Evolutionary conservation across 1,140 invertebrate genomes (phyloP).

Genomic region (Manduca sexta): DNA sequence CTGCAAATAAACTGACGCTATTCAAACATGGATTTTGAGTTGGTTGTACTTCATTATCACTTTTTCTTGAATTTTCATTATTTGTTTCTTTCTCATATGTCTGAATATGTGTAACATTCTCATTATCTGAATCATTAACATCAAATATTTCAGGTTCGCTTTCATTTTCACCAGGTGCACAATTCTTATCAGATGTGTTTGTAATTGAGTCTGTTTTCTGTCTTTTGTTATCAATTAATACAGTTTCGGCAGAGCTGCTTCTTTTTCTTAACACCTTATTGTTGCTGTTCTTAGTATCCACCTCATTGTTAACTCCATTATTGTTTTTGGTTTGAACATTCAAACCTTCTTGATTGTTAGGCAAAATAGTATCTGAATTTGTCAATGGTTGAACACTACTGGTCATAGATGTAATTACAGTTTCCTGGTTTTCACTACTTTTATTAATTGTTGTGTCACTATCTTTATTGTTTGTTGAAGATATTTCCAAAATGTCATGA

Average conservation of each 20-base stretch:
- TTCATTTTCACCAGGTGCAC: constrained; percentile 2
- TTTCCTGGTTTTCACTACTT: no score
- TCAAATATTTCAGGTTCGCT: background rate
- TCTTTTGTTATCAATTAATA: constrained; percentile 5
- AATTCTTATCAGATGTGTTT: background rate
- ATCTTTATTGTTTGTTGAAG: no score
- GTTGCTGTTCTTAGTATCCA: constrained; percentile 9
- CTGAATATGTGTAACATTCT: background rate
- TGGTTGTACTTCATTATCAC: constrained; percentile 5
- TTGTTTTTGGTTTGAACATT: background rate
- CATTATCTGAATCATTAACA: background rate
- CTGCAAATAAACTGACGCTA: constrained; percentile 45
- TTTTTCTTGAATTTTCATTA: background rate
- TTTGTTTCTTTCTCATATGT: background rate
- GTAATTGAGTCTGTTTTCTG: constrained; percentile 3
- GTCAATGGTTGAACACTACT: constrained; percentile 1
- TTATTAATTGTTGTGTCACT: no score
- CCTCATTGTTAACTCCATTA: constrained; percentile 10
- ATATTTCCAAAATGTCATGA: no score
- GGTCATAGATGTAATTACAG: background rate
- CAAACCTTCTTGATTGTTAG: constrained; percentile 55
- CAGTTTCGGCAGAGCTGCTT: constrained; percentile 21
- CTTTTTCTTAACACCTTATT: constrained; percentile 19
- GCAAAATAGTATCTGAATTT: constrained; percentile 32
- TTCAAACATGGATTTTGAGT: constrained; percentile 44